Percentiles rank a stretch among this genome's conserved stretches.
Evolutionary conservation across 2,113 vertebrate species (phyloP).

Genomic region (Oreochromis niloticus): DNA sequence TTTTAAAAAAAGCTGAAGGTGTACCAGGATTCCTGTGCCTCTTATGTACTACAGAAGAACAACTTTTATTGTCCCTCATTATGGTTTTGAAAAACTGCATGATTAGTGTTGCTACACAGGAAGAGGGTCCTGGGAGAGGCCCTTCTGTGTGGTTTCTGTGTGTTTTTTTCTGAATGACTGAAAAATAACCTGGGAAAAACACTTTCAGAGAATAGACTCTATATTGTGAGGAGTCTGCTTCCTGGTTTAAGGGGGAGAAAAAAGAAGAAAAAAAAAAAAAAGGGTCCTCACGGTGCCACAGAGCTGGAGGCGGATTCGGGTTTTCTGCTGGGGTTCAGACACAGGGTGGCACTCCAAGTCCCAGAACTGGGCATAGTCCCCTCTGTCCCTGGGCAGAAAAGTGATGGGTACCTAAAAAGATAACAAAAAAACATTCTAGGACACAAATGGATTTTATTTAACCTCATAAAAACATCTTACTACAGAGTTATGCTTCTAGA

Average conservation of each 20-base stretch:
- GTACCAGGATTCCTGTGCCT: not conserved
- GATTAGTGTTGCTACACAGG: not conserved
- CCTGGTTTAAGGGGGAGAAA: not conserved
- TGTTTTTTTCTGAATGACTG: not conserved
- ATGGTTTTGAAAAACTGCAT: not conserved
- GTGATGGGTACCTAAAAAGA: conserved; percentile 76
- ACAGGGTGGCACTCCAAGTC: conserved; percentile 85
- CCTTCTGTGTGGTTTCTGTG: not conserved
- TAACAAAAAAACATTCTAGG: not conserved
- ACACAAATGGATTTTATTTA: not conserved
- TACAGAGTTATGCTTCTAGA: not conserved
- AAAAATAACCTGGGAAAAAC: not conserved
- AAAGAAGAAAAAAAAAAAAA: not conserved
- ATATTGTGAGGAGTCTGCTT: not conserved
- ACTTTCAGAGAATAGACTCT: not conserved
- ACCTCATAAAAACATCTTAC: not conserved
- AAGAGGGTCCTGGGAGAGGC: not conserved
- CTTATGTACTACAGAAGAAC: not conserved
- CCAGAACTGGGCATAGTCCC: conserved; percentile 93
- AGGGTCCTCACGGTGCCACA: conserved; percentile 80
- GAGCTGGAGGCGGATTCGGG: conserved; percentile 83
- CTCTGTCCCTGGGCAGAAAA: conserved; percentile 85
- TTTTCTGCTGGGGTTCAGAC: conserved; percentile 80
- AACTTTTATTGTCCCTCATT: not conserved
- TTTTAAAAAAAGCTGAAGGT: not conserved